Base-by-base conservation (phyloP, 2,888 invertebrate genomes). In the Escarpia spicata region DNA sequence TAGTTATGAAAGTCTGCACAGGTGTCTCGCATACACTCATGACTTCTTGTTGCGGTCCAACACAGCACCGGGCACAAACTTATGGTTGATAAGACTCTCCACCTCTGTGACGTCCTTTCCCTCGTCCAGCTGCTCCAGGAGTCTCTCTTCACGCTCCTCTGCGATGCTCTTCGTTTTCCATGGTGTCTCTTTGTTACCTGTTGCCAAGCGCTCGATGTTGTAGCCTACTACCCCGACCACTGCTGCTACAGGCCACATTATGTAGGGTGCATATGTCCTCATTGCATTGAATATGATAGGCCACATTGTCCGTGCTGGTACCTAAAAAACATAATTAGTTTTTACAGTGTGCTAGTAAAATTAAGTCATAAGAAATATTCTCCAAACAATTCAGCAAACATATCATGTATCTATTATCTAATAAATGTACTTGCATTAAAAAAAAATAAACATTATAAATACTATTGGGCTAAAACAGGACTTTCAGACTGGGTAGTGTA, bases 151-250 rank as follows among this genome's bases (percentile, higher is more conserved):
- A 94, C 98, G 97, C 95, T 98, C 97, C 94, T 98, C 98, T 96
- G 98, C 97, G 15, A 98, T 97, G 26, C 98, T 97, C 95, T 96
- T 95, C 31, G 93, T 93, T 93, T 96, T 96, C 93, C 95, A 96
- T 2, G 97, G 96, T 43, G 97, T 96, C 92, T 96, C 95, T 97
- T 97, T 96, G 93, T 96, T 95, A 31, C 95, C 94, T 90, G 96
- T 95, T 3, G 96, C 92, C 43, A 95, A 93, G 92, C 96, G 95
- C 97, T 99, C 99, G 94, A 98, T 94, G 95, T 98, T 98, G 96
- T 99, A 99, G 45, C 99, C 99, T 95, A 99, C 97, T 92, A 98
- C 97, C 6, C 99, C 99, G 45, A 99, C 97, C 0, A 98, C 96
- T 0, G 97, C 98, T 0, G 98, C 98, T 94, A 98, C 97, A 0